A percentile compares a stretch with the other conserved stretches of the same genome.
phyloP scores from a whole-genome alignment of 2,888 invertebrate genomes.

The Spisula solida region DNA sequence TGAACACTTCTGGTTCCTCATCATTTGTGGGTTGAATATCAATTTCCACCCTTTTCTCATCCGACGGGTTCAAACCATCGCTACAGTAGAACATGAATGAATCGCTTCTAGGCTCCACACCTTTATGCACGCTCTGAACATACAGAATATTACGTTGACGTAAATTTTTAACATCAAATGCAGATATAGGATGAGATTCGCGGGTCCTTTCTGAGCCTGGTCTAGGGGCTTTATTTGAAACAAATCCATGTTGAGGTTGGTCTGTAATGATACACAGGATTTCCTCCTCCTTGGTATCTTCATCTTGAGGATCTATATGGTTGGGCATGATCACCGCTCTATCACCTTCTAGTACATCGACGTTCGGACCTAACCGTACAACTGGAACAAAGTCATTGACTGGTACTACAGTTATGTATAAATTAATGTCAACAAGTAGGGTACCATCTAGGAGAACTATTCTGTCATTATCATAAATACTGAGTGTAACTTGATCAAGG shows the following conservation, averaged over 20 bases:
- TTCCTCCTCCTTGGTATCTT: constrained; percentile 83
- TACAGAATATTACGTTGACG: constrained; percentile 84
- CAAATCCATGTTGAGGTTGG: constrained; percentile 85
- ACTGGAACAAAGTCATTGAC: constrained; percentile 85
- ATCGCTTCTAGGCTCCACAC: constrained; percentile 86
- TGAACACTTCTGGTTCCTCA: constrained; percentile 85
- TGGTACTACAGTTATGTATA: constrained; percentile 83
- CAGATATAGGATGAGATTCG: constrained; percentile 84
- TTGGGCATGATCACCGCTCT: constrained; percentile 80
- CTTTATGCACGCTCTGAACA: constrained; percentile 87
- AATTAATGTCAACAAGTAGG: constrained; percentile 78
- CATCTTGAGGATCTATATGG: constrained; percentile 84
- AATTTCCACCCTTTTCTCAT: constrained; percentile 79
- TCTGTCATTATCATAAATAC: constrained; percentile 81
- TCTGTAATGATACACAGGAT: constrained; percentile 84
- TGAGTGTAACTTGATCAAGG: constrained; percentile 83
- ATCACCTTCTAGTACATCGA: constrained; percentile 84
- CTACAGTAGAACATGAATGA: constrained; percentile 85
- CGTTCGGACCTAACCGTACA: constrained; percentile 77
- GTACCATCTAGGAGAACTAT: constrained; percentile 81
- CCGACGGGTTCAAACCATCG: constrained; percentile 86
- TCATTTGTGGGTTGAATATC: constrained; percentile 86
- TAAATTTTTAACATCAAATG: constrained; percentile 85
- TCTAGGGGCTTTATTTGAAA: constrained; percentile 86
- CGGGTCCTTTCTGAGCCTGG: constrained; percentile 85